phyloP scores from a whole-genome alignment of 2,797 vertebrate species.

The Hipposideros larvatus region DNA sequence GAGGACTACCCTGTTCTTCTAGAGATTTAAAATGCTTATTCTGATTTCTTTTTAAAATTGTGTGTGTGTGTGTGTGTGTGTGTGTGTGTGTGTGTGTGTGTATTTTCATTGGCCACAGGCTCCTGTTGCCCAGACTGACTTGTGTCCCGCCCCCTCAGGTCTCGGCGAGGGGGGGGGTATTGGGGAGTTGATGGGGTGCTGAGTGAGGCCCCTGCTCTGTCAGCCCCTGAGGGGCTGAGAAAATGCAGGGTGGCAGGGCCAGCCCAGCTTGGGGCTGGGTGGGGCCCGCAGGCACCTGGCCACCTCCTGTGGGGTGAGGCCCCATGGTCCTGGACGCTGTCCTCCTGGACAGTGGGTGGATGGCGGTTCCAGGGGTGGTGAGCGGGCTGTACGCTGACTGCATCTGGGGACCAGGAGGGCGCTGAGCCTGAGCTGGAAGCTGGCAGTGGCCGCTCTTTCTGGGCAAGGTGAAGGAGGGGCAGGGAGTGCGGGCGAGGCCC shows the following conservation, averaged over 20 bases:
- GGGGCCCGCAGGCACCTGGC: background rate
- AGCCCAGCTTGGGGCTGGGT: background rate
- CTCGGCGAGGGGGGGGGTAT: too few species aligned
- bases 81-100: too few species aligned
- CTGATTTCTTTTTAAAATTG: fast-evolving
- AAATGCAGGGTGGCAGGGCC: fast-evolving
- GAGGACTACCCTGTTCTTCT: background rate
- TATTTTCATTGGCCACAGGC: fast-evolving
- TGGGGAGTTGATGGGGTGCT: background rate
- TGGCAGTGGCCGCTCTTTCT: background rate
- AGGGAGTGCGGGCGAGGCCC: background rate
- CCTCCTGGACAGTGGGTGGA: background rate
- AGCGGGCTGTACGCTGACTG: background rate
- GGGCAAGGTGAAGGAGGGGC: background rate
- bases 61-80: background rate
- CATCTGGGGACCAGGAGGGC: background rate
- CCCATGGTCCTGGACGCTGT: fast-evolving
- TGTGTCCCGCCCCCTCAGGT: too few species aligned
- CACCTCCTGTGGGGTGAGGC: too few species aligned
- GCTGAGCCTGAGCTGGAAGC: background rate
- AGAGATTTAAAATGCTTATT: fast-evolving
- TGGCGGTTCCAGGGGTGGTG: background rate
- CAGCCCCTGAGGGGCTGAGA: background rate
- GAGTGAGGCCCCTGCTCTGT: too few species aligned
- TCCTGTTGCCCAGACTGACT: fast-evolving